Base-by-base conservation (phyloP, 2,888 invertebrate species). In the Drosophila mulleri region DNA sequence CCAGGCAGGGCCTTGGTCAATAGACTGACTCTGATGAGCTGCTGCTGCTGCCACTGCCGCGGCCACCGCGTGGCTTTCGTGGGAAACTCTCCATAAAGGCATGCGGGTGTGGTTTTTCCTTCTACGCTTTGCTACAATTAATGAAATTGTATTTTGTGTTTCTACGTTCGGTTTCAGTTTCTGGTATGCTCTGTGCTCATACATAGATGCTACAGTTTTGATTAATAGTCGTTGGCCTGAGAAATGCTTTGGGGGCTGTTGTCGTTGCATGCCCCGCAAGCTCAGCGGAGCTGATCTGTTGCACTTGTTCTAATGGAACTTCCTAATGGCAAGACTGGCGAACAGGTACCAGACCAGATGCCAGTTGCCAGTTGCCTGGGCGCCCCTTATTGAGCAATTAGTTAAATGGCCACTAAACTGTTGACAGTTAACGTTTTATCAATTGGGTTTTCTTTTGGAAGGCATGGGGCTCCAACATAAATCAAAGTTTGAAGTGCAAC, bases 91-190 rank as follows among this genome's bases (percentile, higher is more conserved):
- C 79, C 79, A 68, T 82, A 87, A 80, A 80, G 91, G 83, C 90
- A 91, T 91, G 91, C 91, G 91, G 91, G 91, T 91, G 91, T 89
- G 88, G 88, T 79, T 89, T 89, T 78, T 74, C 72, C 78, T 65
- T 68, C 67, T 82, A 45, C 77, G 76, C 74, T 84, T 85, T 85
- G 69, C 72, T 73, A 84, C 88, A 90, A 88, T 88, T 88, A 90
- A 88, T 90, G 88, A 89, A 90, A 89, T 84, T 85, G 88, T 83
- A 75, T 65, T 82, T 82, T 83, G 69, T 65, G 73, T 82, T 16
- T n/a, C 6, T 14, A 4, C 6, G 0, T 14, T 39, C 1, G 16
- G 41, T 41, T 41, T 20, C 32, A 18, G 11, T 20, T 23, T 37
- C 23, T 52, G 37, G 35, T 37, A 23, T 37, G 29, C 11, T 45